Conservation (phyloP, 2,797 vertebrate genomes). For the Tadarida brasiliensis region DNA sequence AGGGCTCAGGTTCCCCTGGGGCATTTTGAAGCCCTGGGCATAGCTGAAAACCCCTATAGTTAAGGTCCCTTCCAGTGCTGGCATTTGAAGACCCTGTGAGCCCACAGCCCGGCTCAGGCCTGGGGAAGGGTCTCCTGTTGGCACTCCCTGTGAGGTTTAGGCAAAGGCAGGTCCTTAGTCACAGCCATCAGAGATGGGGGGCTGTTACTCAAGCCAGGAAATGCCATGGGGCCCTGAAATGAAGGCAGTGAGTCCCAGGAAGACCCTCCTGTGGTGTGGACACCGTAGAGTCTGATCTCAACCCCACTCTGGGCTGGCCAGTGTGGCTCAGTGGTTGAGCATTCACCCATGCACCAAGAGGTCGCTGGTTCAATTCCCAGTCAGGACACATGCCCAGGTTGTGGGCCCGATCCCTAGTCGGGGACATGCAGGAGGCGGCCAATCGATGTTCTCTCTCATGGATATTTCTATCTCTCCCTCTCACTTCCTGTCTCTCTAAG, state of each 20-base stretch:
- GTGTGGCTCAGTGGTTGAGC: neutral
- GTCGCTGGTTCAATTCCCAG: too few relatives aligned
- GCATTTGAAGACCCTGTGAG: neutral
- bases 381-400: neutral
- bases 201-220: neutral
- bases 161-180: neutral
- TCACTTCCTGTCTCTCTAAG: too few relatives aligned
- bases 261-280: neutral
- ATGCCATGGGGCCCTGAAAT: too few relatives aligned
- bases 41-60: neutral
- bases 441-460: too few relatives aligned
- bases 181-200: too few relatives aligned
- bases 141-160: neutral
- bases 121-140: neutral
- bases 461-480: too few relatives aligned
- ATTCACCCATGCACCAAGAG: neutral
- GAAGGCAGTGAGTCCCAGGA: neutral
- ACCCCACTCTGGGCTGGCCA: too few relatives aligned
- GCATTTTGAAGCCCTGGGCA: neutral
- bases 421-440: too few relatives aligned
- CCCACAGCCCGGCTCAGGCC: neutral
- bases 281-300: too few relatives aligned
- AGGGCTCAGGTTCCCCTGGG: neutral
- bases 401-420: too few relatives aligned
- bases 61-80: too few relatives aligned